A percentile compares a stretch with the other conserved stretches of the same genome.
Conservation (phyloP, 2,888 invertebrate genomes). For the Acanthosepion pharaonis region DNA sequence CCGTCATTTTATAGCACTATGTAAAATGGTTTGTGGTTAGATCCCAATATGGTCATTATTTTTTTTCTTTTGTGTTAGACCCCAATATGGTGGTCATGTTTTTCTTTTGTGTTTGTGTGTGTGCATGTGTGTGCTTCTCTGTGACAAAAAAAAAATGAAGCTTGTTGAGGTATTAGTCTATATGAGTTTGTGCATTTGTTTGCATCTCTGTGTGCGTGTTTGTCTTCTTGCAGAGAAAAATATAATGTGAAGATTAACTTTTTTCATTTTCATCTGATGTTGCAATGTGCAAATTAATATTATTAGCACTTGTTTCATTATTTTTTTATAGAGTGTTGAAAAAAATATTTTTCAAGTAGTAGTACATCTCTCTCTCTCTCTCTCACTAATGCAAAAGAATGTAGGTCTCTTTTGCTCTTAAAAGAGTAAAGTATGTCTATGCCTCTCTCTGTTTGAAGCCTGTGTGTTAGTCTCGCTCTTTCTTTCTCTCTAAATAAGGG, state of each 20-base stretch:
- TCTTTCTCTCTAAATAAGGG: too few species aligned
- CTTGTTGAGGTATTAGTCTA: too few species aligned
- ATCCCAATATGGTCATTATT: background rate
- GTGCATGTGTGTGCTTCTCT: background rate
- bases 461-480: too few species aligned
- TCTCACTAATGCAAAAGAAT: background rate
- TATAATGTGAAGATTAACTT: background rate
- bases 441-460: too few species aligned
- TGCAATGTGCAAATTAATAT: background rate
- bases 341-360: too few species aligned
- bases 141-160: background rate
- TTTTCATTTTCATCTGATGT: background rate
- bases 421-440: too few species aligned
- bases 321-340: too few species aligned
- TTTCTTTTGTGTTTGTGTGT: background rate
- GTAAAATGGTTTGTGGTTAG: background rate
- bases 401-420: too few species aligned
- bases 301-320: background rate
- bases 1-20: slow-evolving; percentile 46
- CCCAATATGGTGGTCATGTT: background rate
- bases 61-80: background rate
- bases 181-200: too few species aligned
- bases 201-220: too few species aligned
- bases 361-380: background rate
- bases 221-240: background rate